phyloP scores from a whole-genome alignment of 2,888 invertebrate genomes.

The Notodonta dromedarius region DNA sequence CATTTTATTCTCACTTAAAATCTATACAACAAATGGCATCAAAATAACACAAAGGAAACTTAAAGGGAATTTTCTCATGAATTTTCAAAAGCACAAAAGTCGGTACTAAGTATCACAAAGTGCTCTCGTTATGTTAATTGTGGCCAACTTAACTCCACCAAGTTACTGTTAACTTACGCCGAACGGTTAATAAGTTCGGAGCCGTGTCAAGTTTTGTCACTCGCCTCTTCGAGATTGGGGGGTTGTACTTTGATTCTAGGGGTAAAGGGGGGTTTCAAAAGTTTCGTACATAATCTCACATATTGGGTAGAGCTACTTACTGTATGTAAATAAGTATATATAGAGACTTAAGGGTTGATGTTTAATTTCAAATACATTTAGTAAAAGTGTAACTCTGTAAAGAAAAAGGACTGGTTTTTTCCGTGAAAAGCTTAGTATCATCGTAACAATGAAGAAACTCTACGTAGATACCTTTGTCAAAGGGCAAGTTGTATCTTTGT shows the following conservation, averaged over 20 bases:
- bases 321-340: too few species aligned
- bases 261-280: not conserved
- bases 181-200: conserved; percentile 9
- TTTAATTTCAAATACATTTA: too few species aligned
- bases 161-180: conserved; percentile 10
- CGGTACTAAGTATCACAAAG: conserved; percentile 4
- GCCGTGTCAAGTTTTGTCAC: conserved; percentile 3
- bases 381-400: too few species aligned
- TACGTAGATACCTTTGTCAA: too few species aligned
- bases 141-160: conserved; percentile 10
- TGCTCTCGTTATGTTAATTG: conserved; percentile 20
- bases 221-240: not conserved
- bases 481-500: too few species aligned
- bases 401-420: too few species aligned
- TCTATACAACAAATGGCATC: not conserved
- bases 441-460: too few species aligned
- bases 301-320: too few species aligned
- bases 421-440: too few species aligned
- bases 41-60: not conserved
- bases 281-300: too few species aligned
- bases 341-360: too few species aligned
- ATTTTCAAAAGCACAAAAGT: conserved; percentile 8
- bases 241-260: not conserved
- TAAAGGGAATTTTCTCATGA: conserved; percentile 1
- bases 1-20: not conserved